A percentile compares a stretch with the other conserved stretches of the same genome.
Conservation (phyloP, 1,140 invertebrate genomes). For the Laodelphax striatellus region DNA sequence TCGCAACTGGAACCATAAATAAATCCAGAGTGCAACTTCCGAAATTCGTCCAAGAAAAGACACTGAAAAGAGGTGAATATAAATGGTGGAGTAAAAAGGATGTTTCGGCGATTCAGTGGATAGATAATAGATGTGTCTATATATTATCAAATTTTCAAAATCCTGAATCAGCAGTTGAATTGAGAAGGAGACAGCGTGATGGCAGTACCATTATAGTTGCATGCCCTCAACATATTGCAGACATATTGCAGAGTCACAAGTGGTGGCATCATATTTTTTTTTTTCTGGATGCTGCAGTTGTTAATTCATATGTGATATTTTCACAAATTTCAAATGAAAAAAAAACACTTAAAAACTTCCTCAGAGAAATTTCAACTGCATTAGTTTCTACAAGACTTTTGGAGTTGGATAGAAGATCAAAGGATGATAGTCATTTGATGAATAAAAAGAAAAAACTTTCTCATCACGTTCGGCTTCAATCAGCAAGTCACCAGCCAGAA, state of each 20-base stretch:
- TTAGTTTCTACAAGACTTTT: neutral
- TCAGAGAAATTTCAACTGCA: neutral
- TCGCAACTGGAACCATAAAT: slow-evolving; percentile 22
- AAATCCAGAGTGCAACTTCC: slow-evolving; percentile 15
- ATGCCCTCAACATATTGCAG: slow-evolving; percentile 28
- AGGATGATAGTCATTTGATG: neutral
- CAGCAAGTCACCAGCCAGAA: slow-evolving; percentile 11
- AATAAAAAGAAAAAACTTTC: slow-evolving; percentile 6
- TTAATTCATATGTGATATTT: slow-evolving; percentile 26
- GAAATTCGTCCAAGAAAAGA: slow-evolving; percentile 11
- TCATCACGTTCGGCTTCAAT: slow-evolving; percentile 4
- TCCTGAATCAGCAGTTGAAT: neutral
- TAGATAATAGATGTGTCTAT: slow-evolving; percentile 7
- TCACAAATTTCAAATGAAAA: neutral
- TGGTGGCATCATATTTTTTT: slow-evolving; percentile 32
- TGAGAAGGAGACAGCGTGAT: slow-evolving; percentile 15
- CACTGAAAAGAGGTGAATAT: slow-evolving; percentile 19
- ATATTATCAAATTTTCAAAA: slow-evolving; percentile 15
- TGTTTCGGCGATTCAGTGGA: slow-evolving; percentile 5
- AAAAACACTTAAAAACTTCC: neutral
- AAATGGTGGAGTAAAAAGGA: slow-evolving; percentile 16
- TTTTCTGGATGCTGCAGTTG: slow-evolving; percentile 24
- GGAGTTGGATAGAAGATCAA: neutral
- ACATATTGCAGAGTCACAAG: slow-evolving; percentile 29
- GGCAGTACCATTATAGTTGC: slow-evolving; percentile 14